phyloP scores from a whole-genome alignment of 2,797 vertebrate genomes.

The Champsocephalus esox region DNA sequence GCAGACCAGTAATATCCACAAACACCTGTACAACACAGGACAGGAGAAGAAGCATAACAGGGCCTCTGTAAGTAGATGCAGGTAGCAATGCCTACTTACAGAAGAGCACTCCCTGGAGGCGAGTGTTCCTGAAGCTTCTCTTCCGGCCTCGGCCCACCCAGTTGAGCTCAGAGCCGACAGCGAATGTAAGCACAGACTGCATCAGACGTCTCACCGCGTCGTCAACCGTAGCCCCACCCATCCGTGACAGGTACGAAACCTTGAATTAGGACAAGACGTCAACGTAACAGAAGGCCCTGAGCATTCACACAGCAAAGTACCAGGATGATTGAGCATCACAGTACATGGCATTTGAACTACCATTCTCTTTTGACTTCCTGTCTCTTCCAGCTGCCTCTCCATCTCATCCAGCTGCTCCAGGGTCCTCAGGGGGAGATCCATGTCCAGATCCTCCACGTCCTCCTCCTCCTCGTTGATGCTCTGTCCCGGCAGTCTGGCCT shows the following conservation, averaged over 20 bases:
- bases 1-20: no score
- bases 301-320: background rate
- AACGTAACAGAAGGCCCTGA: background rate
- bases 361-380: conserved; percentile 70
- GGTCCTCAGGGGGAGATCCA: conserved; percentile 71
- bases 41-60: no score
- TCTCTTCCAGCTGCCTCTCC: conserved; percentile 69
- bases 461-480: conserved; percentile 46
- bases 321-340: background rate
- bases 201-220: conserved; percentile 73
- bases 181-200: conserved; percentile 75
- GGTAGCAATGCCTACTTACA: conserved; percentile 51
- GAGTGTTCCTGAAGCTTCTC: conserved; percentile 76
- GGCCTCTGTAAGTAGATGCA: no score
- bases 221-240: conserved; percentile 76
- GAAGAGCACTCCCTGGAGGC: conserved; percentile 75
- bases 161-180: conserved; percentile 75
- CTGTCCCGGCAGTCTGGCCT: conserved; percentile 69
- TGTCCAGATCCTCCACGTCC: conserved; percentile 70
- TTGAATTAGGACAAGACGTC: conserved; percentile 28
- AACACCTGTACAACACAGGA: no score
- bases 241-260: conserved; percentile 75
- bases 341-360: conserved; percentile 16
- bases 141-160: conserved; percentile 77
- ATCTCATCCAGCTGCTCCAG: conserved; percentile 75